A percentile compares a stretch with the other conserved stretches of the same genome.
Conservation (phyloP, 2,797 vertebrate species). For the Sebastes taczanowskii region DNA sequence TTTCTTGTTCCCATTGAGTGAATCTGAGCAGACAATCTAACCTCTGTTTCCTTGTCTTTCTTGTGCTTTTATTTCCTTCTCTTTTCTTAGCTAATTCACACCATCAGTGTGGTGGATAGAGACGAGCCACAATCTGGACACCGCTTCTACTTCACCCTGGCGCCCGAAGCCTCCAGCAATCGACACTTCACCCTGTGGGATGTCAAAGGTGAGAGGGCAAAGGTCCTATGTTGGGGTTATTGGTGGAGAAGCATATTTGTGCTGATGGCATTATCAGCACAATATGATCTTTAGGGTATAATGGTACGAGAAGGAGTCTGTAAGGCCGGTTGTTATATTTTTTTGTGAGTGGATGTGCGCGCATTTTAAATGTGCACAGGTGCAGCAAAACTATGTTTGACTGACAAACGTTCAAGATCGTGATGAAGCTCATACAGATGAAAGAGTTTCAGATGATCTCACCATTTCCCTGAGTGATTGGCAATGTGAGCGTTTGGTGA, state of each 20-base stretch:
- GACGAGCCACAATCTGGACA: slow-evolving; percentile 95
- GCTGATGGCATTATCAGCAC: background rate
- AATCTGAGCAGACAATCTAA: slow-evolving; percentile 37
- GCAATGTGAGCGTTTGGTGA: background rate
- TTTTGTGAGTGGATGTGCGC: background rate
- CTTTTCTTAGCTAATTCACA: slow-evolving; percentile 91
- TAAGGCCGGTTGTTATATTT: background rate
- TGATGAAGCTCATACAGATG: background rate
- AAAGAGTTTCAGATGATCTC: background rate
- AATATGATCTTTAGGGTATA: background rate
- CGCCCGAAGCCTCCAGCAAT: slow-evolving; percentile 88
- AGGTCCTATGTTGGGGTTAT: background rate
- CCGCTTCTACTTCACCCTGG: slow-evolving; percentile 93
- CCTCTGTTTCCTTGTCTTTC: background rate
- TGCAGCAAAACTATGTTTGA: background rate
- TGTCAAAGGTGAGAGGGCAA: slow-evolving; percentile 87
- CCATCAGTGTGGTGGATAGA: slow-evolving; percentile 95
- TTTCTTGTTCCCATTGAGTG: slow-evolving; percentile 28
- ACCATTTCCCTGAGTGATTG: background rate
- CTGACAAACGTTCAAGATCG: background rate
- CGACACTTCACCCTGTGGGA: slow-evolving; percentile 93
- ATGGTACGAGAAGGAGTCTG: background rate
- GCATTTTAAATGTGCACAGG: background rate
- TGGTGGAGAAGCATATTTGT: background rate
- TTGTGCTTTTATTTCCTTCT: background rate